Evolutionary conservation across 92 coral and sea anemone genomes (phyloP).

Genomic region (Epizoanthus scotinus): DNA sequence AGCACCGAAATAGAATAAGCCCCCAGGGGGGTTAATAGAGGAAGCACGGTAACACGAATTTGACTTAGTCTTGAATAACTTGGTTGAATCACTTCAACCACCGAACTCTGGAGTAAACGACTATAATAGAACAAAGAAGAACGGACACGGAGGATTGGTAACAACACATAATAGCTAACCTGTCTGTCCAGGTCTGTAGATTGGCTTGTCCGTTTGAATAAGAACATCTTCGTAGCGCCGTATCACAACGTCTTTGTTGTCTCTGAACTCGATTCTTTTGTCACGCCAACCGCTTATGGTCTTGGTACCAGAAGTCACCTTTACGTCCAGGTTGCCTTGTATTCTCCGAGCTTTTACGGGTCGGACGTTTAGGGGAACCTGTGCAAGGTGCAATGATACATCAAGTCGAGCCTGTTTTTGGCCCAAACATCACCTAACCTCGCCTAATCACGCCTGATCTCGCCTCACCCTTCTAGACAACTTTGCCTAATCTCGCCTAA

Average conservation of each 20-base stretch:
- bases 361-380: not conserved
- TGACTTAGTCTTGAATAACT: too few relatives aligned
- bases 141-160: not conserved
- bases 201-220: conserved; percentile 8
- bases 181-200: conserved; percentile 16
- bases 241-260: not conserved
- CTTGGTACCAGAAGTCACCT: not conserved
- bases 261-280: not conserved
- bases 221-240: not conserved
- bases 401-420: not conserved
- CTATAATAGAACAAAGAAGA: too few relatives aligned
- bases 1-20: too few relatives aligned
- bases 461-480: too few relatives aligned
- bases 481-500: too few relatives aligned
- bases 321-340: not conserved
- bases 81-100: too few relatives aligned
- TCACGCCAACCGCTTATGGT: too few relatives aligned
- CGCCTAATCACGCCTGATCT: too few relatives aligned
- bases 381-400: not conserved
- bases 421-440: too few relatives aligned
- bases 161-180: not conserved
- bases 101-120: too few relatives aligned
- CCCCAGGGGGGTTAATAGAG: too few relatives aligned
- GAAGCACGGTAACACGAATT: too few relatives aligned
- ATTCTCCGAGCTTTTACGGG: not conserved